These are phyloP conservation scores for Sceloporus tristichus DNA, from an alignment of 2,113 vertebrate species.

Conservation along the genomic window DNA sequence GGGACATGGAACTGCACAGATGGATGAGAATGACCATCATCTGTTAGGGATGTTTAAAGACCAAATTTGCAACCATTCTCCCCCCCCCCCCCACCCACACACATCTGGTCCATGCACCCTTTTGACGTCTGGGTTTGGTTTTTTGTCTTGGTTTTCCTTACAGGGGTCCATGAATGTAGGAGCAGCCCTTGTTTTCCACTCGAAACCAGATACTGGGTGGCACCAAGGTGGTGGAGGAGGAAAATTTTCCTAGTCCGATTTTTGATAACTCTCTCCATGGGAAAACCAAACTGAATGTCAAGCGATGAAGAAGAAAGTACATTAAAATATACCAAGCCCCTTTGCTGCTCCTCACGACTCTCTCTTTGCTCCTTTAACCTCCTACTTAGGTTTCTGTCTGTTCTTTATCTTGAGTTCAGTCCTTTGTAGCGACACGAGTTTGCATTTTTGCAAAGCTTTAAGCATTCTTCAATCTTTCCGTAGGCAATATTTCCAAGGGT, in stretches of 20 bases:
- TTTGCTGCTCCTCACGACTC: not conserved
- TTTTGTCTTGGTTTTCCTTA: too few species aligned
- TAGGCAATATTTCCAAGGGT: not conserved
- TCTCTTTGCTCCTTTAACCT: not conserved
- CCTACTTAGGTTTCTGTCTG: not conserved
- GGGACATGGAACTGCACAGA: too few species aligned
- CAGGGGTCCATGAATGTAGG: not conserved
- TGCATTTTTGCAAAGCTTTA: accelerated
- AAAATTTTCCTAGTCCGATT: not conserved
- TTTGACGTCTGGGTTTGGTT: too few species aligned
- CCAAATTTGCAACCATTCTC: too few species aligned
- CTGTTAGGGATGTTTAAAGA: too few species aligned
- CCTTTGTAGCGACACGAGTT: too few species aligned
- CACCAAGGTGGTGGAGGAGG: not conserved
- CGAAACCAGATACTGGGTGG: too few species aligned
- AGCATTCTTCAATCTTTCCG: not conserved
- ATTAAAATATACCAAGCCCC: not conserved
- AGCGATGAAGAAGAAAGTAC: too few species aligned
- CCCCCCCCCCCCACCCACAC: too few species aligned
- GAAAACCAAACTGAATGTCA: too few species aligned
- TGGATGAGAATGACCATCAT: too few species aligned
- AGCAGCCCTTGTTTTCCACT: not conserved
- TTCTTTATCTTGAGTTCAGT: not conserved
- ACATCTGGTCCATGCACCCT: too few species aligned
- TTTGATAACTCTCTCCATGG: not conserved